These are phyloP conservation scores for Siniperca undulata DNA, from an alignment of 2,797 vertebrate genomes.

Conservation along the genomic window DNA sequence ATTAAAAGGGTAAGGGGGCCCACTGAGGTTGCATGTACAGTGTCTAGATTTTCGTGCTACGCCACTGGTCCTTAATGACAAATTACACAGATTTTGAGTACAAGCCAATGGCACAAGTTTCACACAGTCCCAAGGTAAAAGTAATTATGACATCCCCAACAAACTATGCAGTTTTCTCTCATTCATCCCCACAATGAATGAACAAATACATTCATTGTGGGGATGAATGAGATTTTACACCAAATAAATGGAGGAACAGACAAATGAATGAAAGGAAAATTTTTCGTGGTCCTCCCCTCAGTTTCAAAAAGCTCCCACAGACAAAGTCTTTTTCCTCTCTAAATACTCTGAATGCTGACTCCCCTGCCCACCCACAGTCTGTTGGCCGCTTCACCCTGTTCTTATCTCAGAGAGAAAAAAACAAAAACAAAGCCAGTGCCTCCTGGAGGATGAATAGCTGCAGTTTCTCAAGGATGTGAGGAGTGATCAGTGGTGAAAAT, in stretches of 20 bases:
- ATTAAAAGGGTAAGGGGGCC: background rate
- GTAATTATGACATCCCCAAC: background rate
- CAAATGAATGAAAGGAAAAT: constrained; percentile 17
- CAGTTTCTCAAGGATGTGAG: constrained; percentile 22
- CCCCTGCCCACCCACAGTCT: constrained; percentile 50
- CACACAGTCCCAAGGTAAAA: background rate
- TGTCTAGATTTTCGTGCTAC: background rate
- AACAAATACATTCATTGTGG: no score
- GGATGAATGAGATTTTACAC: background rate
- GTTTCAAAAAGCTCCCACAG: constrained; percentile 32
- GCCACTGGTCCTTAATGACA: background rate
- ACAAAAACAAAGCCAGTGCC: constrained; percentile 34
- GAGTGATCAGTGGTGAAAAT: background rate
- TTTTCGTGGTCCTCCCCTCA: background rate
- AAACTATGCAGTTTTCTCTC: background rate
- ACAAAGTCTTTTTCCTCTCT: constrained; percentile 34
- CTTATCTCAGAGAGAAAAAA: constrained; percentile 20
- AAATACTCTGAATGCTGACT: constrained; percentile 35
- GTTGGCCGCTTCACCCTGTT: constrained; percentile 42
- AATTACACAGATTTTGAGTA: background rate
- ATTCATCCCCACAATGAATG: background rate
- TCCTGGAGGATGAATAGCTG: constrained; percentile 33
- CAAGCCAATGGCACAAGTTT: background rate
- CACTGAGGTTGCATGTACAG: background rate
- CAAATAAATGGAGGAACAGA: background rate